Evolutionary conservation across 92 coral and sea anemone genomes (phyloP), one percentile per base, ranked within the genome.

Genomic region (Porites divaricata): DNA sequence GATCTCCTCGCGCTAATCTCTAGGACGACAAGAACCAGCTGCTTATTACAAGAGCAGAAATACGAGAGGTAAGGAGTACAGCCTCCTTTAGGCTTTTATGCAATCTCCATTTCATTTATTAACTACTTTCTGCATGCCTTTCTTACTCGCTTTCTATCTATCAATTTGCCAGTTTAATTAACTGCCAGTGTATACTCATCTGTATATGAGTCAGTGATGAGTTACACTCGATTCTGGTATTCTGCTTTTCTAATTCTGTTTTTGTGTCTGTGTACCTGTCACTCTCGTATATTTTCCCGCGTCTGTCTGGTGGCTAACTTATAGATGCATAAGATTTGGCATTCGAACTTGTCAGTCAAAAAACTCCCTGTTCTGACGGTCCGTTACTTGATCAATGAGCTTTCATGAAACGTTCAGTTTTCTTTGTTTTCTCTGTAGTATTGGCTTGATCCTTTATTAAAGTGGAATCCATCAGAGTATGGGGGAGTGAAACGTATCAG

Each of bases 21-120:
- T 25, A 96, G 98, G 93, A 92, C 58, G 98, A 96, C 80, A 94
- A 88, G 79, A 90, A 67, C 23, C 98, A 94, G 84, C 35, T 90
- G 13, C 96, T 96, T 13, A 74, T 89, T 14, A 82, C 93, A 15
- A 81, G 91, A 17, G 88, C 91, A 41, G 94, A 90, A 6, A 88
- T 89, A 54, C 75, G 92, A 79, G 83, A 90, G 92, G 98, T 94
- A 83, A 76, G 17, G 13, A 8, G 14, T 16, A 17, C 48, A 9
- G 12, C 28, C 26, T 6, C 19, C 20, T 35, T 15, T n/a, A 61
- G 6, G n/a, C 65, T 61, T 16, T 61, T 57, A 57, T 8, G 45
- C 45, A 35, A 35, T 35, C 45, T 35, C 35, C 45, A 35, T 35
- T 35, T 35, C 45, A 0, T 35, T 35, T 6, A 35, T 35, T 35